Evolutionary conservation across 35 echinoderm and acorn worm species (phyloP).

Genomic region (Acanthaster planci): DNA sequence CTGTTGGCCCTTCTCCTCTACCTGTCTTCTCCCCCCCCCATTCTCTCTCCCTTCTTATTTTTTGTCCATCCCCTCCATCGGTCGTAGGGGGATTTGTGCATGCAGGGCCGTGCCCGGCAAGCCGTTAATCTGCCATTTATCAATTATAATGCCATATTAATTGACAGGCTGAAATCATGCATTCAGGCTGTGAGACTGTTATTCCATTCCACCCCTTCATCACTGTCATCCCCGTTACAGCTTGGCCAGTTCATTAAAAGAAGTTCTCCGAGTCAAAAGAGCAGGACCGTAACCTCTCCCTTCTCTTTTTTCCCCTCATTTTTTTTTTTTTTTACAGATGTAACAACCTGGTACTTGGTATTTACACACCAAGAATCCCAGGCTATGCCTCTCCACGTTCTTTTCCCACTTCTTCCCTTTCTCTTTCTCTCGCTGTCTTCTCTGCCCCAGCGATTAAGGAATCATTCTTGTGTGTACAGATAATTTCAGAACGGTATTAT

Average conservation of each 20-base stretch:
- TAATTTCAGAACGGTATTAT: constrained; percentile 32
- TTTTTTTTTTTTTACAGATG: neutral
- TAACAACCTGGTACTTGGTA: constrained; percentile 9
- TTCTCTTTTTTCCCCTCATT: neutral
- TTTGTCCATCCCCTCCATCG: no score
- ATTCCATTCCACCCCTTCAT: neutral
- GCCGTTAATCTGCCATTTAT: neutral
- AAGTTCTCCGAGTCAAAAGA: neutral
- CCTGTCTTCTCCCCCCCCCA: no score
- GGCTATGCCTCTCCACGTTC: neutral
- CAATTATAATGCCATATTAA: constrained; percentile 14
- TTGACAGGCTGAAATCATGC: neutral
- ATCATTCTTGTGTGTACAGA: constrained; percentile 23
- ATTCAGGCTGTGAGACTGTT: neutral
- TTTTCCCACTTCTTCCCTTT: neutral
- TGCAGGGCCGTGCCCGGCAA: neutral
- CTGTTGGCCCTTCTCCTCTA: no score
- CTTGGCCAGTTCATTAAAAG: constrained; percentile 8
- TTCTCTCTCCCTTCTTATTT: no score
- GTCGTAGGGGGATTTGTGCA: no score
- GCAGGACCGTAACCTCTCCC: neutral
- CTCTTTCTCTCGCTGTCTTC: neutral
- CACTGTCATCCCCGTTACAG: neutral
- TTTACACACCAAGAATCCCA: neutral
- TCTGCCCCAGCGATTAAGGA: neutral